These are phyloP conservation scores for Taeniopygia guttata DNA, from an alignment of 2,797 vertebrate species.

Conservation along the genomic window DNA sequence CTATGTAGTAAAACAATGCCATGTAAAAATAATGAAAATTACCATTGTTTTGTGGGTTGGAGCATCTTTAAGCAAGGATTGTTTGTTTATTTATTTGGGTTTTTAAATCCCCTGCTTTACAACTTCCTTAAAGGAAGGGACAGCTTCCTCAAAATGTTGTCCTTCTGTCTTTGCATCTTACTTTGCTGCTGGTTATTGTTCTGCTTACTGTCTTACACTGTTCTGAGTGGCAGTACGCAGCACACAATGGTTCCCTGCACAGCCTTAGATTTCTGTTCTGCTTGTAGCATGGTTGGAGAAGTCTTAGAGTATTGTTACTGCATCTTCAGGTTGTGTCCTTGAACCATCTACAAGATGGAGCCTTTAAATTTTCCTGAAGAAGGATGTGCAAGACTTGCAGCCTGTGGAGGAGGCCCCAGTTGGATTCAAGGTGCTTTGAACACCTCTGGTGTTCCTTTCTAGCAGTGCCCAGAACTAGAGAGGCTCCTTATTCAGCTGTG, in stretches of 20 bases:
- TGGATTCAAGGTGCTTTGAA: neutral
- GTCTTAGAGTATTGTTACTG: neutral
- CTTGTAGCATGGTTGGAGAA: neutral
- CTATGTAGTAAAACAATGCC: neutral
- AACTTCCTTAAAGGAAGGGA: neutral
- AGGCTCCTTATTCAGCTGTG: neutral
- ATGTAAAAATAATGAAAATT: neutral
- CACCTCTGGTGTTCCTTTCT: fast-evolving
- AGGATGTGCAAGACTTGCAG: neutral
- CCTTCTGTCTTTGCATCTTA: neutral
- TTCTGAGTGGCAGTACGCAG: fast-evolving
- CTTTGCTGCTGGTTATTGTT: neutral
- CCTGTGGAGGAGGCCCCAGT: fast-evolving
- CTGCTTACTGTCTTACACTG: fast-evolving
- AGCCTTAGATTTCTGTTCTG: neutral
- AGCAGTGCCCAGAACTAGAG: neutral
- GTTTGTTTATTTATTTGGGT: neutral
- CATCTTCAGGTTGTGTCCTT: neutral
- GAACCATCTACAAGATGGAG: neutral
- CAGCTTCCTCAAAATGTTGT: neutral
- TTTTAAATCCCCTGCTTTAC: neutral
- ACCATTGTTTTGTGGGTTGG: neutral
- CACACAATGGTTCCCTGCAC: neutral
- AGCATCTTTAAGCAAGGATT: neutral
- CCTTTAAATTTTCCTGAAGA: neutral